phyloP scores from a whole-genome alignment of 2,888 invertebrate species.

The Mayetiola destructor region DNA sequence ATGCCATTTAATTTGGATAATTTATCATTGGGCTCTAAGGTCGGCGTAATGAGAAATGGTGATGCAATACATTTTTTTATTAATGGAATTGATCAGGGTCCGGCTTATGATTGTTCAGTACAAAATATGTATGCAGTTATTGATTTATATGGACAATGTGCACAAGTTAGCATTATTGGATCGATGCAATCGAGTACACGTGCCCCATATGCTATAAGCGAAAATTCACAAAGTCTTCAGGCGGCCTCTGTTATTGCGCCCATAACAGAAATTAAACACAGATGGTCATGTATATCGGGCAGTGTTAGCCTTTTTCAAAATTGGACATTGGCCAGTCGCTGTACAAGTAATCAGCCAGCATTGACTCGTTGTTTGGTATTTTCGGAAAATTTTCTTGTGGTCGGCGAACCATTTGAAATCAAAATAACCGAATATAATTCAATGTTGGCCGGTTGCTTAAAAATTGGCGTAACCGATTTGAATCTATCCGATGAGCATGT shows the following conservation, averaged over 20 bases:
- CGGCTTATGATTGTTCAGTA: slow-evolving; percentile 66
- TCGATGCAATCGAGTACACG: slow-evolving; percentile 26
- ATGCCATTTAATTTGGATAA: slow-evolving; percentile 77
- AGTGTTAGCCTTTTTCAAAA: slow-evolving; percentile 33
- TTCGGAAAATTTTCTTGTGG: slow-evolving; percentile 32
- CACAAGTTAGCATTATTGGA: slow-evolving; percentile 54
- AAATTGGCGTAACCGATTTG: slow-evolving; percentile 63
- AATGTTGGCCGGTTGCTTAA: slow-evolving; percentile 42
- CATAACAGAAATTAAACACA: slow-evolving; percentile 32
- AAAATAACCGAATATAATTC: slow-evolving; percentile 32
- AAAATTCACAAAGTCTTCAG: slow-evolving; percentile 42
- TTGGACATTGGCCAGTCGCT: slow-evolving; percentile 32
- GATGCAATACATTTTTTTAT: slow-evolving; percentile 77
- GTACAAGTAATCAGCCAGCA: slow-evolving; percentile 29
- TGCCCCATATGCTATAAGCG: slow-evolving; percentile 36
- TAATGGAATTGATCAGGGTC: slow-evolving; percentile 75
- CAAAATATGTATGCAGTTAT: slow-evolving; percentile 83
- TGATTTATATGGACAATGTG: slow-evolving; percentile 88
- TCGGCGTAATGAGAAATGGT: slow-evolving; percentile 76
- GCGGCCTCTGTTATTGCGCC: slow-evolving; percentile 42
- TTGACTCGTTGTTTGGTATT: slow-evolving; percentile 33
- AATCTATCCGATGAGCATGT: slow-evolving; percentile 48
- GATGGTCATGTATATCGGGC: slow-evolving; percentile 33
- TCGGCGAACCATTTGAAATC: slow-evolving; percentile 34
- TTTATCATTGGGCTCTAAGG: slow-evolving; percentile 58